Base-by-base conservation (phyloP, 2,797 vertebrate species). In the Gallirallus australis region DNA sequence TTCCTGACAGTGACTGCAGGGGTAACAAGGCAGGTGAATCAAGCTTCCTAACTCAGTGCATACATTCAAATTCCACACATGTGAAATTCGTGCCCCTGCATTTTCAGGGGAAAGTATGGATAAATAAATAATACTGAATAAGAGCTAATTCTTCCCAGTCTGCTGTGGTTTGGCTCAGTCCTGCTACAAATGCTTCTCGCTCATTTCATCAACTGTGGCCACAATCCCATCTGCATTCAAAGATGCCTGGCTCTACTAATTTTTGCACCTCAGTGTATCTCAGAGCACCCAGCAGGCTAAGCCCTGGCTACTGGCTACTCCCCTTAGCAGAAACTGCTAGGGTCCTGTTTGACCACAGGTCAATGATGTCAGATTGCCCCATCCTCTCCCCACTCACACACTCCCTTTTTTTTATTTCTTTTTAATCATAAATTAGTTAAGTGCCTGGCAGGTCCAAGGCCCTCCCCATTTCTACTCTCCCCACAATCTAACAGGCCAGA, bases 381-480 rank as follows among this genome's bases (percentile, higher is more conserved):
- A 25, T 17, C 4, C 3, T 45, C 42, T 45, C 6, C 18, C 42
- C 42, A 45, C 42, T 18, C 42, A 19, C 42, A 42, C 17, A 42
- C 42, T 17, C 42, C 42, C 42, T 42, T 42, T 42, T 2, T 68
- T 15, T 8, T 14, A 18, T 11, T 5, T 4, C 35, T 63, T 23
- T 52, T 28, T 9, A 54, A 65, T 85, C 64, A 97, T 94, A 91
- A 96, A 96, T 97, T 94, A 96, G 69, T 96, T 75, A 96, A 88
- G 78, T 69, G 31, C 5, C 73, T 89, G 14, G 33, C 35, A 97
- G 88, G 37, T 61, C 75, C 20, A 37, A 78, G 21, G 54, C 35
- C 70, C 42, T 56, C 53, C 71, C 54, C 61, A 68, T 17, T 66
- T 23, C 13, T 70, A 30, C 24, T 42, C 60, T 68, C 64, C 31